Evolutionary conservation across 2,113 vertebrate genomes (phyloP).

Genomic region (Alethe diademata): DNA sequence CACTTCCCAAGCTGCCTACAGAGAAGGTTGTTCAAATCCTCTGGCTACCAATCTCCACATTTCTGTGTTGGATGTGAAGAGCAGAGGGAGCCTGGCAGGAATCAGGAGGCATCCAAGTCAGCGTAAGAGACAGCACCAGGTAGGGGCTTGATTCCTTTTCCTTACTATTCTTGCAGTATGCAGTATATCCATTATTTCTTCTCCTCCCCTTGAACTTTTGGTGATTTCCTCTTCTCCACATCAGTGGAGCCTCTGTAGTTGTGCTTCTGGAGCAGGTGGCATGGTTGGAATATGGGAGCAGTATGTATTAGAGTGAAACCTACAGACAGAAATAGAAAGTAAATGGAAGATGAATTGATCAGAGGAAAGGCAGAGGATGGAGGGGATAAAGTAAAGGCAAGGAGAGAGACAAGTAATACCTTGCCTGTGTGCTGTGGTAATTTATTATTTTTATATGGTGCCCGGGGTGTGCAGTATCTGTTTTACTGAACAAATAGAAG

Average conservation of each 20-base stretch:
- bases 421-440: not conserved
- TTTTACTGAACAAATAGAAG: constrained; percentile 17
- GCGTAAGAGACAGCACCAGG: constrained; percentile 52
- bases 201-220: not conserved
- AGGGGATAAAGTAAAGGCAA: constrained; percentile 1
- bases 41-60: not conserved
- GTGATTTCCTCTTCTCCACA: not conserved
- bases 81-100: not conserved
- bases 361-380: not conserved
- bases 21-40: not conserved
- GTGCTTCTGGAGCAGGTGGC: constrained; percentile 5
- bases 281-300: not conserved
- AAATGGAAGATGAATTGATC: constrained; percentile 54
- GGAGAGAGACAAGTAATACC: constrained; percentile 14
- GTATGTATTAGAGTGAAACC: not conserved
- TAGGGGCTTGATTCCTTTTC: constrained; percentile 32
- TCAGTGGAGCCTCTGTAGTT: not conserved
- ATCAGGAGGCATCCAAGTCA: not conserved
- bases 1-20: not conserved
- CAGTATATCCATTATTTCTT: not conserved
- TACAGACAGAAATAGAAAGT: constrained; percentile 44
- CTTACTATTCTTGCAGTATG: not conserved
- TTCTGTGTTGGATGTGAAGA: not conserved
- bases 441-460: constrained; percentile 26
- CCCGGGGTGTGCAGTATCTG: not conserved